Conservation (phyloP, 2,113 vertebrate species). For the Epinephelus fuscoguttatus region DNA sequence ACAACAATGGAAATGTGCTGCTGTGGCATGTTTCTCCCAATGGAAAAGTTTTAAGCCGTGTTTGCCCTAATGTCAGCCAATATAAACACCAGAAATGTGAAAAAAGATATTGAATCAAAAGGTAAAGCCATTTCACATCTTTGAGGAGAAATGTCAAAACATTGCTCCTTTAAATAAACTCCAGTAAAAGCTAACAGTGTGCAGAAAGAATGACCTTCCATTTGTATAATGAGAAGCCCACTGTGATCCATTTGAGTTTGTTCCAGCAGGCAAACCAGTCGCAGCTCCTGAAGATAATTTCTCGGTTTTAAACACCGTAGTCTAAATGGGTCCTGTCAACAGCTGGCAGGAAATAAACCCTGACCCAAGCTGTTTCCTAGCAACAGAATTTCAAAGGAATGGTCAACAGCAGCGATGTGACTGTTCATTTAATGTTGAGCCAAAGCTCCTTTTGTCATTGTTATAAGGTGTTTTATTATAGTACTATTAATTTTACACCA, state of each 20-base stretch:
- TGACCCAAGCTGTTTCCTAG: constrained; percentile 8
- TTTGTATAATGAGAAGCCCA: constrained; percentile 24
- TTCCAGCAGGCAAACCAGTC: neutral
- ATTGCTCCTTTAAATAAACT: constrained; percentile 4
- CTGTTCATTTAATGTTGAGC: neutral
- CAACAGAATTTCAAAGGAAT: neutral
- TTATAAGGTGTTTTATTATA: neutral
- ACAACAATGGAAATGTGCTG: no score
- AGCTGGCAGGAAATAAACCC: constrained; percentile 10
- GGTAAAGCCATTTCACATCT: neutral
- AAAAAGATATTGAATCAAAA: neutral
- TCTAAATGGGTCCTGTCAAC: neutral
- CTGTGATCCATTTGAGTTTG: neutral
- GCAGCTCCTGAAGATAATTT: constrained; percentile 9
- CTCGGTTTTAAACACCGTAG: neutral
- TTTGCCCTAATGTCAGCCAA: no score
- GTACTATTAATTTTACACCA: neutral
- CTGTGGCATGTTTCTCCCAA: no score
- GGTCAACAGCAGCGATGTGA: neutral
- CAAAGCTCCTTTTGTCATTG: neutral
- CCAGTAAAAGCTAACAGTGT: neutral
- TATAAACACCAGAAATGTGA: neutral
- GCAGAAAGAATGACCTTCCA: neutral
- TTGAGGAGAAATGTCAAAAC: neutral
- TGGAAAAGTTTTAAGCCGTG: no score